These are phyloP conservation scores for Helogale parvula DNA, from an alignment of 2,113 vertebrate genomes.

Conservation along the genomic window DNA sequence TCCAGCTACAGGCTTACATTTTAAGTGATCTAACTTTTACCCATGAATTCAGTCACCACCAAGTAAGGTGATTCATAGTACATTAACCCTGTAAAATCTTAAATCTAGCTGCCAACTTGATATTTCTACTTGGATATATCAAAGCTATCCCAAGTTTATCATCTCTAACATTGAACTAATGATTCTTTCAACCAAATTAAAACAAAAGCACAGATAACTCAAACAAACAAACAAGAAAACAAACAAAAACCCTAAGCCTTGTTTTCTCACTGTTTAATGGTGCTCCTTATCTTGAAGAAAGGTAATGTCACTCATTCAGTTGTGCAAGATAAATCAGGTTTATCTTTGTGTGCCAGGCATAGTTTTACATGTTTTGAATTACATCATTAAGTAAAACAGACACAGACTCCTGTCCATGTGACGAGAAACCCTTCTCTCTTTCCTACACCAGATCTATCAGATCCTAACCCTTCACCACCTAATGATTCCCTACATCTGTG, in stretches of 20 bases:
- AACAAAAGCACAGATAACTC: not conserved
- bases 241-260: not conserved
- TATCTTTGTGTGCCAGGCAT: not conserved
- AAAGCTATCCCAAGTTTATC: not conserved
- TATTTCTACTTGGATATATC: not conserved
- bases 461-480: not conserved
- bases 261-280: not conserved
- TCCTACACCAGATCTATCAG: not conserved
- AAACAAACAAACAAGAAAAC: not conserved
- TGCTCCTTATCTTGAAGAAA: not conserved
- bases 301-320: not conserved
- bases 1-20: not conserved
- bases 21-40: not conserved
- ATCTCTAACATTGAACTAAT: not conserved
- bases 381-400: constrained; percentile 4
- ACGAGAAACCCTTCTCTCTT: not conserved
- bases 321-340: not conserved
- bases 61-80: not conserved
- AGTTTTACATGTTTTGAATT: not conserved
- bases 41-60: not conserved
- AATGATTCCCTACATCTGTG: not conserved
- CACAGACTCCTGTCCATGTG: not conserved
- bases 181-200: not conserved
- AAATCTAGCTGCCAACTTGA: not conserved
- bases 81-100: not conserved